phyloP scores from a whole-genome alignment of 2,797 vertebrate genomes.

The Brachymystax lenok region DNA sequence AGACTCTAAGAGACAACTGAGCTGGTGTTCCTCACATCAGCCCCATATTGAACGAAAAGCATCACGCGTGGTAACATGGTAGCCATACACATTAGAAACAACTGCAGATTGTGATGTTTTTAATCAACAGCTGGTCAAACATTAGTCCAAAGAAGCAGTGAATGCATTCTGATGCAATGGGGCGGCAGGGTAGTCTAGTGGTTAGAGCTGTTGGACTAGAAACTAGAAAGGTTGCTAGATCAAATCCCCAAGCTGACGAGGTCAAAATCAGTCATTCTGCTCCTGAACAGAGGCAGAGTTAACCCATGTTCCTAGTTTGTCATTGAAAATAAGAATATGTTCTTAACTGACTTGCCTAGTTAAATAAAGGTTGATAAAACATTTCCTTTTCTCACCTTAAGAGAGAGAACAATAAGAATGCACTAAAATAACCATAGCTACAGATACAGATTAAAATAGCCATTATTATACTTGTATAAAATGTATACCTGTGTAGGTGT shows the following conservation, averaged over 20 bases:
- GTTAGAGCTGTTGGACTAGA: too few species aligned
- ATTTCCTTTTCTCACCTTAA: too few species aligned
- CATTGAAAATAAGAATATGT: too few species aligned
- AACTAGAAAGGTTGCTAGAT: too few species aligned
- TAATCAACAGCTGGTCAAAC: conserved; percentile 71
- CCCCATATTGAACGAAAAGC: not conserved
- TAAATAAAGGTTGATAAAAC: too few species aligned
- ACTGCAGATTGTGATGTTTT: conserved; percentile 54
- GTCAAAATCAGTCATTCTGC: too few species aligned
- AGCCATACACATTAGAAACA: not conserved
- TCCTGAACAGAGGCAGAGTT: too few species aligned
- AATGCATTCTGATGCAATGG: too few species aligned
- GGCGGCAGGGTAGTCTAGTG: too few species aligned
- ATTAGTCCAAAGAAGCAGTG: conserved; percentile 61
- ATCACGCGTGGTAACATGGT: not conserved
- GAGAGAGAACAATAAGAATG: not conserved
- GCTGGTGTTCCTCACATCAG: not conserved
- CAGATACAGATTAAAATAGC: not conserved
- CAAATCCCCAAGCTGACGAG: too few species aligned
- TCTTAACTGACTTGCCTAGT: too few species aligned
- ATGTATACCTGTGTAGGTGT: not conserved
- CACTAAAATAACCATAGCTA: conserved; percentile 50
- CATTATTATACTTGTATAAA: not conserved
- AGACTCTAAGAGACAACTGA: conserved; percentile 38
- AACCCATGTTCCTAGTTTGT: too few species aligned